phyloP scores from a whole-genome alignment of 35 echinoderm and acorn worm species.

The Hemicentrotus pulcherrimus region DNA sequence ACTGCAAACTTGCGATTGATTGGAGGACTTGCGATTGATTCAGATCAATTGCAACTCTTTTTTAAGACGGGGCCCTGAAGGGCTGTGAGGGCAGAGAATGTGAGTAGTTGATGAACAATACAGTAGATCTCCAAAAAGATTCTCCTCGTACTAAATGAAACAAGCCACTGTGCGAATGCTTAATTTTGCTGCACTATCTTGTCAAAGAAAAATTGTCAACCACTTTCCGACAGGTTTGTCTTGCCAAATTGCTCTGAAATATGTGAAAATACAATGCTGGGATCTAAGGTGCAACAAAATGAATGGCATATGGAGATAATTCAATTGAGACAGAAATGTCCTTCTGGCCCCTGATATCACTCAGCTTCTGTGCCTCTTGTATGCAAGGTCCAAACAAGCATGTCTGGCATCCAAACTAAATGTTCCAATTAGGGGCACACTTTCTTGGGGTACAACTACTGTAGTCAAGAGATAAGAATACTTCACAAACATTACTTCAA shows the following conservation, averaged over 20 bases:
- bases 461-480: background rate
- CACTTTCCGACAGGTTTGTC: background rate
- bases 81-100: too few relatives aligned
- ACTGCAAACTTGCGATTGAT: too few relatives aligned
- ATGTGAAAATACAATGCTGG: background rate
- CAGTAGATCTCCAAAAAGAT: too few relatives aligned
- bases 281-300: background rate
- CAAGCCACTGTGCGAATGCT: too few relatives aligned
- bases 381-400: background rate
- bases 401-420: conserved; percentile 2
- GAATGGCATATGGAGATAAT: background rate
- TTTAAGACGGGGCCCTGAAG: too few relatives aligned
- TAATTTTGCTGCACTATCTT: too few relatives aligned
- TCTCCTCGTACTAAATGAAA: too few relatives aligned
- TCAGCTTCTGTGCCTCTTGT: background rate
- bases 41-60: too few relatives aligned
- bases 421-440: background rate
- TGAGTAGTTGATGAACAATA: too few relatives aligned
- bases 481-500: too few relatives aligned
- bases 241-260: background rate
- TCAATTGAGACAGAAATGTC: background rate
- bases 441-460: conserved; percentile 3
- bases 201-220: background rate
- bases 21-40: too few relatives aligned
- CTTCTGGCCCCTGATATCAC: background rate